Evolutionary conservation across 2,113 vertebrate genomes (phyloP).

Genomic region (Gambusia affinis): DNA sequence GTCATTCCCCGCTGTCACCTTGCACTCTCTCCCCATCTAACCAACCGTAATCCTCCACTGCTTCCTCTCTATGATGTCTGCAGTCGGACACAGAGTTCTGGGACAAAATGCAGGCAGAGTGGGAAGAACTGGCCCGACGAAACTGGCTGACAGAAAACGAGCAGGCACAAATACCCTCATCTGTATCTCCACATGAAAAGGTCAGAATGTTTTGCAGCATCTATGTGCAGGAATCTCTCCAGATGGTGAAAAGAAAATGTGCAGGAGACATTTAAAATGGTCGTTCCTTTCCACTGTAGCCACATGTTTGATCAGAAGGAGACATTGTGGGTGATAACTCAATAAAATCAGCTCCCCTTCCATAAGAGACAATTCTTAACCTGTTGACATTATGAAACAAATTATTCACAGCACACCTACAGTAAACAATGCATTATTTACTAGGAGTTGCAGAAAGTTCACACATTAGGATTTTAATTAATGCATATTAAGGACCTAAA

Average conservation of each 20-base stretch:
- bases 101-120: slow-evolving; percentile 99
- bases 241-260: background rate
- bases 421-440: background rate
- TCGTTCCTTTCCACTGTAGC: background rate
- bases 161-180: slow-evolving; percentile 84
- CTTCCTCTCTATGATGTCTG: slow-evolving; percentile 34
- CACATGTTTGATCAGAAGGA: background rate
- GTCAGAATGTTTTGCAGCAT: slow-evolving; percentile 68
- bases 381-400: background rate
- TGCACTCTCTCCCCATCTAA: slow-evolving; percentile 5
- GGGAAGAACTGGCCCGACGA: slow-evolving; percentile 97
- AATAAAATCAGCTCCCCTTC: background rate
- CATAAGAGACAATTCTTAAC: background rate
- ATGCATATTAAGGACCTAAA: background rate
- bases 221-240: background rate
- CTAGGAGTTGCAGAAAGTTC: background rate
- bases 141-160: slow-evolving; percentile 97
- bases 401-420: background rate
- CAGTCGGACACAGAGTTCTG: slow-evolving; percentile 99
- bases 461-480: background rate
- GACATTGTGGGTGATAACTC: background rate
- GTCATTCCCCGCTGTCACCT: slow-evolving; percentile 17
- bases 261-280: background rate
- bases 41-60: background rate
- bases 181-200: slow-evolving; percentile 93